A percentile compares a stretch with the other conserved stretches of the same genome.
These are phyloP conservation scores for Lapara coniferarum DNA, from an alignment of 2,888 invertebrate genomes.

Conservation along the genomic window DNA sequence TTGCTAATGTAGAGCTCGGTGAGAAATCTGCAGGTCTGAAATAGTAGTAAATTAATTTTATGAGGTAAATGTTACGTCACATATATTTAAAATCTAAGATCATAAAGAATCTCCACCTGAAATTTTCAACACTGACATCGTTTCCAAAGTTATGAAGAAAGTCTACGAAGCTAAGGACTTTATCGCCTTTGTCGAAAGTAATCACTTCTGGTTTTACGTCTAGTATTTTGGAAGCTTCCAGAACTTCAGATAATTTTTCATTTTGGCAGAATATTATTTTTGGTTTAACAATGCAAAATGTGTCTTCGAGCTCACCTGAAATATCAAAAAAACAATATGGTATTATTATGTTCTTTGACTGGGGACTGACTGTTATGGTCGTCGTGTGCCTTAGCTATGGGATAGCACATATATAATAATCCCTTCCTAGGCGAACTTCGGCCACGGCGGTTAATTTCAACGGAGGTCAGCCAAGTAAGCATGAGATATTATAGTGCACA, in stretches of 20 bases:
- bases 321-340: conserved; percentile 19
- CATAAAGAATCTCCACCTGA: conserved; percentile 39
- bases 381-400: neutral
- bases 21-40: conserved; percentile 48
- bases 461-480: no score
- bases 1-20: conserved; percentile 39
- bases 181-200: conserved; percentile 49
- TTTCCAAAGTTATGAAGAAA: conserved; percentile 44
- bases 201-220: conserved; percentile 44
- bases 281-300: conserved; percentile 46
- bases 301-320: conserved; percentile 50
- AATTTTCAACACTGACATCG: conserved; percentile 40
- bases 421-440: no score
- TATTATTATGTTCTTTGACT: no score
- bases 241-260: conserved; percentile 46
- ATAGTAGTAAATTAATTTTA: neutral
- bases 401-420: no score
- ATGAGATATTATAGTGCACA: no score
- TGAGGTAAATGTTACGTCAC: no score
- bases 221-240: conserved; percentile 39
- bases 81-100: no score
- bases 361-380: no score
- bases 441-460: no score
- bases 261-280: conserved; percentile 58
- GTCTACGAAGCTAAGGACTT: conserved; percentile 41